These are phyloP conservation scores for Oligia latruncula DNA, from an alignment of 2,888 invertebrate species.

Conservation along the genomic window DNA sequence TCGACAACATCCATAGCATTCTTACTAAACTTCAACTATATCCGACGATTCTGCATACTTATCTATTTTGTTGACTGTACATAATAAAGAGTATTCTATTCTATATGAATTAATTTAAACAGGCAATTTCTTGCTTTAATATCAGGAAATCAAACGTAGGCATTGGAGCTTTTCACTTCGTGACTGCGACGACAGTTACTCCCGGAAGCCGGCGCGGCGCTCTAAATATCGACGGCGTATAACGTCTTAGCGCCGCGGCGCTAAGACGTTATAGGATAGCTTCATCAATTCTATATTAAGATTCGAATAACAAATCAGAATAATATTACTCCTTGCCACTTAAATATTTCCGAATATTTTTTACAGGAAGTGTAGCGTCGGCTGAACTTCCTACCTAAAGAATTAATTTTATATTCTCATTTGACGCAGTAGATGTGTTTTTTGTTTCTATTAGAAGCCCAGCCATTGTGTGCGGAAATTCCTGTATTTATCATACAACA, in stretches of 20 bases:
- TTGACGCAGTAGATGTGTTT: too few relatives aligned
- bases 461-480: background rate
- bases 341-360: conserved; percentile 11
- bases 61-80: too few relatives aligned
- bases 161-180: conserved; percentile 1
- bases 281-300: conserved; percentile 16
- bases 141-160: background rate
- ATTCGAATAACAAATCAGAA: conserved; percentile 3
- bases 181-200: background rate
- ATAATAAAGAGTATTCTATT: background rate
- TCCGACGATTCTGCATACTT: too few relatives aligned
- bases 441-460: background rate
- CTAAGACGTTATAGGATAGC: conserved; percentile 6
- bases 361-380: background rate
- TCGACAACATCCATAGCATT: too few relatives aligned
- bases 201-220: conserved; percentile 5
- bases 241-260: too few relatives aligned
- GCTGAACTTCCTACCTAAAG: background rate
- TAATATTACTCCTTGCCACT: background rate
- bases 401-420: background rate
- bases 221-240: conserved; percentile 10
- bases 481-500: background rate
- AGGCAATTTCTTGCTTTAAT: background rate
- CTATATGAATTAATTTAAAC: background rate
- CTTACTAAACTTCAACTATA: too few relatives aligned